Conservation (phyloP, 2,888 invertebrate genomes). For the Andrena hattorfiana region DNA sequence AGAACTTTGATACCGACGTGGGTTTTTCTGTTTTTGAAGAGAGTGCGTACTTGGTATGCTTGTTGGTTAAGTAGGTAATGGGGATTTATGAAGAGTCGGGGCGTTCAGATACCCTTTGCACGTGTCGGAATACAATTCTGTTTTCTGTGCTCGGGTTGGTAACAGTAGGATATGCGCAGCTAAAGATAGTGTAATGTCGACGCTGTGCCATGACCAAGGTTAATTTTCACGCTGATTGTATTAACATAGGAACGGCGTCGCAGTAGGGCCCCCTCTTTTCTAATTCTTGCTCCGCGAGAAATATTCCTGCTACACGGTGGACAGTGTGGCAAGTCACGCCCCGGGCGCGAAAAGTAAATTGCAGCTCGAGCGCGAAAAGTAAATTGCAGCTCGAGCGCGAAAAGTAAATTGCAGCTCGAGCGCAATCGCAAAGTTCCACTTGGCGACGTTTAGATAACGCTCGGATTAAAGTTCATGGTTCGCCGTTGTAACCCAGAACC, state of each 20-base stretch:
- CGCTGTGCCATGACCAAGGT: no score
- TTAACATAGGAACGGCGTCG: no score
- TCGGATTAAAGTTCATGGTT: conserved; percentile 47
- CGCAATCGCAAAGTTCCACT: neutral
- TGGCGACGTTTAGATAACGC: neutral
- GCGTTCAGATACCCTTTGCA: no score
- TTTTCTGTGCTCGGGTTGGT: no score
- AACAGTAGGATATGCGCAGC: no score
- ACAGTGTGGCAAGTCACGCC: neutral
- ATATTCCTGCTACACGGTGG: no score
- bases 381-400: neutral
- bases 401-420: neutral
- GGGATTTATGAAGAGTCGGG: no score
- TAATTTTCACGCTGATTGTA: no score
- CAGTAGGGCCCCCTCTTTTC: no score
- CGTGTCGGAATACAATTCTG: no score
- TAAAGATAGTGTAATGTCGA: no score
- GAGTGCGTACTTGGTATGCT: neutral
- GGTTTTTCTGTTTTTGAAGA: neutral
- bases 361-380: neutral
- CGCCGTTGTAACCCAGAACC: conserved; percentile 30
- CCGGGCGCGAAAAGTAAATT: neutral
- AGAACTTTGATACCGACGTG: neutral
- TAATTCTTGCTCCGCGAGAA: no score
- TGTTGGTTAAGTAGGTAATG: neutral